Evolutionary conservation across 2,797 vertebrate genomes (phyloP), one percentile per base, ranked within the genome.

Genomic region (Rhinoraja longicauda): DNA sequence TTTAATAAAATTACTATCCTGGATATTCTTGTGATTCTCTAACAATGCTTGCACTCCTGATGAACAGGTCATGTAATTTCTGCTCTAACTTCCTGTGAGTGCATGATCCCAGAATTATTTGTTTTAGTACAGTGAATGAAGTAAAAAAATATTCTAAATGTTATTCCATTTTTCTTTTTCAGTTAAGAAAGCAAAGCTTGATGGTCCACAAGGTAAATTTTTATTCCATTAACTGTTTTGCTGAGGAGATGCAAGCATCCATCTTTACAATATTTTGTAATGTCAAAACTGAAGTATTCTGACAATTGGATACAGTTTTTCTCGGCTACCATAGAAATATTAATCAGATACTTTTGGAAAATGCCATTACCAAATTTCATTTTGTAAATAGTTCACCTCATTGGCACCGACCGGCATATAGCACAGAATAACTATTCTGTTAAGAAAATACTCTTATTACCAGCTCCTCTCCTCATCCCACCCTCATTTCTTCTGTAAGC

Each of bases 111-210:
- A 64, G 59, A 88, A 88, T 64, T 88, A 67, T 67, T 88, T 70
- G 45, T 91, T 72, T 72, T 91, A 53, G 10, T 75, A 70, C 70
- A 75, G 36, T 45, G 15, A 45, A 17, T 67, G 5, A 70, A 90
- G 9, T 36, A 32, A 45, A 73, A 73, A 19, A 26, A 26, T 32
- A n/a, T 29, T 45, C 26, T 45, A 4, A 72, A 26, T 45, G 24
- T 90, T 73, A 29, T 92, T 72, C 8, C 70, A 24, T 94, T 78
- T 94, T 93, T 96, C 77, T 96, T 84, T 95, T 96, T 93, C 97
- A 99, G 98, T 99, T 95, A 99, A 99, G 96, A 99, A 99, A 97
- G 98, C 97, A 95, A 98, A 99, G 96, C 98, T 99, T 29, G 98
- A 99, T 93, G 98, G 98, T 95, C 97, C 98, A 53, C 98, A 99